phyloP scores from a whole-genome alignment of 2,888 invertebrate genomes.

The Eristalis arbustorum region DNA sequence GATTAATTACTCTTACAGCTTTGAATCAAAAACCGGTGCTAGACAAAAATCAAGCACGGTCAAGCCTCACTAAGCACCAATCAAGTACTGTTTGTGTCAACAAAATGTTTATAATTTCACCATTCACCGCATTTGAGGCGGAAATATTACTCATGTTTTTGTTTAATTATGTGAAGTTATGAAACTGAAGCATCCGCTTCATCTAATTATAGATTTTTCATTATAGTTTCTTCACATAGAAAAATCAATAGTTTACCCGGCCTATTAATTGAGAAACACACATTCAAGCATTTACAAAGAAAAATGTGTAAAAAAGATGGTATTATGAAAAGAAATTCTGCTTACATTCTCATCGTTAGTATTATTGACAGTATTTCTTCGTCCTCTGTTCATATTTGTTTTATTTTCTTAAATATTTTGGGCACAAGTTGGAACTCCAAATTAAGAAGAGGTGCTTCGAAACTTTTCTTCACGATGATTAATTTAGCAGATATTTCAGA shows the following conservation, averaged over 20 bases:
- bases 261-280: not conserved
- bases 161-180: not conserved
- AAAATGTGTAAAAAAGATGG: not conserved
- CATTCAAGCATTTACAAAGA: not conserved
- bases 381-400: constrained; percentile 35
- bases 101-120: no score
- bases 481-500: no score
- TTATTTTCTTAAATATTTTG: not conserved
- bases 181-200: not conserved
- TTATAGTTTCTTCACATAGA: not conserved
- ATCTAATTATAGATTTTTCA: not conserved
- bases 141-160: not conserved
- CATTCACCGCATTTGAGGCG: not conserved
- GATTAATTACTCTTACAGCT: no score
- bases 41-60: no score
- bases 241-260: constrained; percentile 6
- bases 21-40: no score
- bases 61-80: no score
- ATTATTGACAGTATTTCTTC: not conserved
- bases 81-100: no score
- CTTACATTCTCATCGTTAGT: not conserved
- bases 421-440: not conserved
- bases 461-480: not conserved
- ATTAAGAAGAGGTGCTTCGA: not conserved
- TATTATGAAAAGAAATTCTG: not conserved